A percentile compares a stretch with the other conserved stretches of the same genome.
Conservation (phyloP, 2,888 invertebrate species). For the Drosophila neoperkinsi region DNA sequence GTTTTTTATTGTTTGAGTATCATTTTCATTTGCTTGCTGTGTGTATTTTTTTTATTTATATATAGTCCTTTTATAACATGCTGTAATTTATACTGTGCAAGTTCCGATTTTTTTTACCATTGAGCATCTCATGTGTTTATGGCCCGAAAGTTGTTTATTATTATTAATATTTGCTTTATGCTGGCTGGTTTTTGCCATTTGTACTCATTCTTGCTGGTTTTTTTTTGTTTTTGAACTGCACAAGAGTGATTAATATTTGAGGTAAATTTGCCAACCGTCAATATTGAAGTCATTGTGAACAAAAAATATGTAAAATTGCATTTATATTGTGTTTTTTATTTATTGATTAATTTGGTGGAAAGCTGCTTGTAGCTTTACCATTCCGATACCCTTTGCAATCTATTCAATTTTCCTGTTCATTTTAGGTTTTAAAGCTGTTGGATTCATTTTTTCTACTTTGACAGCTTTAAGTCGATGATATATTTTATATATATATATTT, state of each 20-base stretch:
- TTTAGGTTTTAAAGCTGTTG: slow-evolving; percentile 28
- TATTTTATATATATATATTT: neutral
- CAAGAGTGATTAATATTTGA: slow-evolving; percentile 58
- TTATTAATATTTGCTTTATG: slow-evolving; percentile 77
- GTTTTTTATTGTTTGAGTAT: slow-evolving; percentile 9
- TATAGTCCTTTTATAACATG: slow-evolving; percentile 24
- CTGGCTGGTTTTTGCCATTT: slow-evolving; percentile 42
- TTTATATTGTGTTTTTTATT: too few species aligned
- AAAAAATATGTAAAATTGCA: neutral
- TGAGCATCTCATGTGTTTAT: slow-evolving; percentile 76
- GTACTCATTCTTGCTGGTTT: slow-evolving; percentile 46
- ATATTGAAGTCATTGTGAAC: neutral
- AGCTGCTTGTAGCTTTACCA: neutral
- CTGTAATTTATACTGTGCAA: slow-evolving; percentile 64
- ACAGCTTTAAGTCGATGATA: slow-evolving; percentile 31
- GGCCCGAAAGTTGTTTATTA: slow-evolving; percentile 81
- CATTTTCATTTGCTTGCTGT: slow-evolving; percentile 29
- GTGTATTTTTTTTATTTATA: neutral
- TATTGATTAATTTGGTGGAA: neutral
- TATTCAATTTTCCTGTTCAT: slow-evolving; percentile 22
- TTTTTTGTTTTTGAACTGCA: slow-evolving; percentile 6
- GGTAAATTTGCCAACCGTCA: neutral
- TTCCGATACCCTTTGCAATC: neutral
- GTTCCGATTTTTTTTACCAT: slow-evolving; percentile 21
- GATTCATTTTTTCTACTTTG: slow-evolving; percentile 10